phyloP scores from a whole-genome alignment of 2,113 vertebrate species.

The Chlorodrepanis virens region DNA sequence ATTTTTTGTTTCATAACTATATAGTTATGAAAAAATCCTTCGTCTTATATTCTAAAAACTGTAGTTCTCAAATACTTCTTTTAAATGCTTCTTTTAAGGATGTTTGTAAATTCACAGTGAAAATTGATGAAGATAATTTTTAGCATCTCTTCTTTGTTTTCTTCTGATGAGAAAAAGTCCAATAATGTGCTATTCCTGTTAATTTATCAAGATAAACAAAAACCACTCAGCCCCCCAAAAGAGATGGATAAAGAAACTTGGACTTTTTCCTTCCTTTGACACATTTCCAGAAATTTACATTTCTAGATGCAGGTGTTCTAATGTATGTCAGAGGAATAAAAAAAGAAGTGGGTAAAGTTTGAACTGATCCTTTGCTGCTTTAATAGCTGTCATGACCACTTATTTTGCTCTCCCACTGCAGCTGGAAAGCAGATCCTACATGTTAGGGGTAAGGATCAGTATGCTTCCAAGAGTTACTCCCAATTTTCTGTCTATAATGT shows the following conservation, averaged over 20 bases:
- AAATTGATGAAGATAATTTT: not conserved
- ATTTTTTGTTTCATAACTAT: not conserved
- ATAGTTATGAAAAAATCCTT: not conserved
- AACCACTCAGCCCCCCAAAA: rapidly evolving
- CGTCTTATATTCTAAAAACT: not conserved
- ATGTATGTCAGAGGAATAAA: not conserved
- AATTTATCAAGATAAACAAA: not conserved
- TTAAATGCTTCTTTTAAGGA: not conserved
- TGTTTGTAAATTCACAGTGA: not conserved
- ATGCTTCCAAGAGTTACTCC: not conserved
- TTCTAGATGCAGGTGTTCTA: not conserved
- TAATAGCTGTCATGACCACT: not conserved
- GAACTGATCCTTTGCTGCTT: not conserved
- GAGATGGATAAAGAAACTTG: not conserved
- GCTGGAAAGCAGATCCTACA: not conserved
- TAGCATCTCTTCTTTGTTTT: not conserved
- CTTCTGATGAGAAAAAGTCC: not conserved
- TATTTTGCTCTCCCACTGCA: not conserved
- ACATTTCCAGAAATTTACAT: not conserved
- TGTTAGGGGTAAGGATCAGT: not conserved
- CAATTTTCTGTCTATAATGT: not conserved
- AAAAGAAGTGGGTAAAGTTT: not conserved
- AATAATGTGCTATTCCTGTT: not conserved
- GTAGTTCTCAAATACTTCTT: not conserved
- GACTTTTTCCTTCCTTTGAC: not conserved